A percentile compares a stretch with the other conserved stretches of the same genome.
Evolutionary conservation across 2,888 invertebrate genomes (phyloP).

Genomic region (Athripsodes cinereus): DNA sequence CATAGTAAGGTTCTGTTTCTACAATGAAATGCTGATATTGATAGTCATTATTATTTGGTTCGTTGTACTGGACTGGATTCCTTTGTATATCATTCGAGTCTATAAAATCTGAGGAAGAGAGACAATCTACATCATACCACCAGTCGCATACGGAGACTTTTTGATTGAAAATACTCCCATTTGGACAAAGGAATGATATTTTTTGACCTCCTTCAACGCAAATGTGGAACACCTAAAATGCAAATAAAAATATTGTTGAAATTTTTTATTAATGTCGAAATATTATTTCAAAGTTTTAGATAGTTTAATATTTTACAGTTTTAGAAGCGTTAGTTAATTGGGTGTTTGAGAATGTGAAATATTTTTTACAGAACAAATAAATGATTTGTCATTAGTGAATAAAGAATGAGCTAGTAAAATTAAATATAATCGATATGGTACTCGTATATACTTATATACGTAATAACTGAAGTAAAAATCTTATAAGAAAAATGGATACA

Average conservation of each 20-base stretch:
- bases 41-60: constrained; percentile 2
- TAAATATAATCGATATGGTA: too few species aligned
- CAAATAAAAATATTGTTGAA: not conserved
- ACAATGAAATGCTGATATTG: constrained; percentile 16
- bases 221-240: constrained; percentile 47
- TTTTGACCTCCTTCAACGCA: constrained; percentile 42
- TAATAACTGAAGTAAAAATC: too few species aligned
- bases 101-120: constrained; percentile 28
- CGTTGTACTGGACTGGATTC: constrained; percentile 6
- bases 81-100: constrained; percentile 21
- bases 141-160: constrained; percentile 50
- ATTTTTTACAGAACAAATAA: not conserved
- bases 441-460: too few species aligned
- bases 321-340: not conserved
- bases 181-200: constrained; percentile 49
- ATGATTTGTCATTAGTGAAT: not conserved
- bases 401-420: too few species aligned
- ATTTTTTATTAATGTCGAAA: too few species aligned
- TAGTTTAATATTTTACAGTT: not conserved
- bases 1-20: constrained; percentile 18
- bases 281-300: not conserved
- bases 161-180: constrained; percentile 51
- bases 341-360: too few species aligned
- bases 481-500: too few species aligned
- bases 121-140: constrained; percentile 51